These are phyloP conservation scores for Tetragonisca angustula DNA, from an alignment of 2,888 invertebrate genomes.

Conservation along the genomic window DNA sequence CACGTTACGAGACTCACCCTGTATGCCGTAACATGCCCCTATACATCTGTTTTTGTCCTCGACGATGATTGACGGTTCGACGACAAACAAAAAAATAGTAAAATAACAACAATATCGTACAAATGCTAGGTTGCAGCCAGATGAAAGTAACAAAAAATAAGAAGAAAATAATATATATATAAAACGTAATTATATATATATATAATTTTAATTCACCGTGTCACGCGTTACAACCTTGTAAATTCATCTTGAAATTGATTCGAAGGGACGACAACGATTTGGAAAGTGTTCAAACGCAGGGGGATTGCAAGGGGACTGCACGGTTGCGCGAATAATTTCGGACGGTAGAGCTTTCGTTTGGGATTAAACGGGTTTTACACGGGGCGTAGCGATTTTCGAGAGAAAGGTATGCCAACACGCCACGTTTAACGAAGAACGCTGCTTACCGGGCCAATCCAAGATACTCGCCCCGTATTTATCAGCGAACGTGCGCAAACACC, in stretches of 20 bases:
- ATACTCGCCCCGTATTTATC: constrained; percentile 13
- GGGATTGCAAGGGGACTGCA: too few species aligned
- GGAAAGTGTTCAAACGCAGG: background rate
- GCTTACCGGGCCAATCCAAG: constrained; percentile 6
- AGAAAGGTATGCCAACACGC: background rate
- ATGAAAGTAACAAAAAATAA: background rate
- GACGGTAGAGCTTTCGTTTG: background rate
- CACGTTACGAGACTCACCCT: too few species aligned
- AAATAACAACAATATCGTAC: background rate
- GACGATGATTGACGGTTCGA: constrained; percentile 15
- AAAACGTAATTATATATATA: too few species aligned
- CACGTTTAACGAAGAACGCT: background rate
- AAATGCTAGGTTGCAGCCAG: background rate
- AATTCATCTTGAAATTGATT: background rate
- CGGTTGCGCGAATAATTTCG: background rate
- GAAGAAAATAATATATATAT: background rate
- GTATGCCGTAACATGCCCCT: constrained; percentile 20
- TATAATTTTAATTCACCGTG: background rate
- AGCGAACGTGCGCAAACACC: constrained; percentile 30
- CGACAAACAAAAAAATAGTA: background rate
- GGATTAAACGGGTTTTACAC: background rate
- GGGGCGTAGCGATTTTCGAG: background rate
- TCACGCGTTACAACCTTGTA: background rate
- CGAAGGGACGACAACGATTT: background rate
- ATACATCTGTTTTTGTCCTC: background rate